Conservation (phyloP, 2,888 invertebrate genomes). For the Erynnis tages region DNA sequence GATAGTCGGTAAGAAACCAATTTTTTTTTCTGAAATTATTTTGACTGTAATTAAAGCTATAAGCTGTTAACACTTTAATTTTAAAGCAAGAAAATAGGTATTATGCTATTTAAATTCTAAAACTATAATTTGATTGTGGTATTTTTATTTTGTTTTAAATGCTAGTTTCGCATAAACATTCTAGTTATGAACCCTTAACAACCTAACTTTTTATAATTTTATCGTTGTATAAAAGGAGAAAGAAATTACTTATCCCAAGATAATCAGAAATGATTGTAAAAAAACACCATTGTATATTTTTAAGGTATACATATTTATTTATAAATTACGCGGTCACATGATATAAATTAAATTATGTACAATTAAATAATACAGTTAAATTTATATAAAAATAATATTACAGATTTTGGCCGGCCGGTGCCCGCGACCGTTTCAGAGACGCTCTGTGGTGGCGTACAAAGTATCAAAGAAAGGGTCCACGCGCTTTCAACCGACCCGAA, state of each 20-base stretch:
- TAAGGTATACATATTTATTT: conserved; percentile 79
- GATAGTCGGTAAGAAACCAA: neutral
- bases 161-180: no score
- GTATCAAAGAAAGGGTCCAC: conserved; percentile 43
- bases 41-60: no score
- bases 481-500: conserved; percentile 38
- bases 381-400: conserved; percentile 76
- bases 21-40: neutral
- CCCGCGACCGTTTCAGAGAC: conserved; percentile 43
- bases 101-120: no score
- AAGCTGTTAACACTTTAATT: no score
- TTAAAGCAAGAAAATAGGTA: no score
- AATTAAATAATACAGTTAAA: conserved; percentile 78
- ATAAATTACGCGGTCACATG: conserved; percentile 79
- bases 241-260: no score
- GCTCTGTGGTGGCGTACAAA: conserved; percentile 63
- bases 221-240: no score
- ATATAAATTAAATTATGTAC: conserved; percentile 80
- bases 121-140: no score
- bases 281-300: conserved; percentile 57
- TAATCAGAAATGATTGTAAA: conserved; percentile 36
- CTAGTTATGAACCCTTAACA: no score
- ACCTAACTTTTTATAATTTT: no score
- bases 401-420: conserved; percentile 43
- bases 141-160: no score